phyloP scores from a whole-genome alignment of 2,797 vertebrate genomes.

The Pseudochirops corinnae region DNA sequence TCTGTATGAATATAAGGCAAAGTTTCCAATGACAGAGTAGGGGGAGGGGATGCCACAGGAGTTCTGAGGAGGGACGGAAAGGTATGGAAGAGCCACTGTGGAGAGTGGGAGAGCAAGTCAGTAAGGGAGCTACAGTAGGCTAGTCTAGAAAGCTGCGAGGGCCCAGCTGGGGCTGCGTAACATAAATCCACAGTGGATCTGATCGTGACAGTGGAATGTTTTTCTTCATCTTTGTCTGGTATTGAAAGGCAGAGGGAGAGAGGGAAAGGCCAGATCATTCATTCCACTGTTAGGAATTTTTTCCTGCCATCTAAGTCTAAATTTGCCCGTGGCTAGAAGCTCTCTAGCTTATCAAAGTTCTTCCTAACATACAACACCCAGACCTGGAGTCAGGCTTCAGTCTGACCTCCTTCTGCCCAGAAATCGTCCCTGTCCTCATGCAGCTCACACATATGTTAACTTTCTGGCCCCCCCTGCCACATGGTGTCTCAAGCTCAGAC shows the following conservation, averaged over 20 bases:
- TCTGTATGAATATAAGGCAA: background rate
- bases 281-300: background rate
- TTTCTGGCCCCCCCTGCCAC: background rate
- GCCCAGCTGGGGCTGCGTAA: background rate
- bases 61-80: background rate
- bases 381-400: background rate
- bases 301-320: background rate
- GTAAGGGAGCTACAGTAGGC: background rate
- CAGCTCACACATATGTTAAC: background rate
- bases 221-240: background rate
- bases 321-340: background rate
- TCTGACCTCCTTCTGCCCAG: background rate
- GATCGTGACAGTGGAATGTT: background rate
- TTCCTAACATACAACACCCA: background rate
- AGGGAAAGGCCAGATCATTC: background rate
- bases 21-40: background rate
- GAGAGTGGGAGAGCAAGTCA: background rate
- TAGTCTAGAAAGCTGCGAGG: background rate
- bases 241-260: background rate
- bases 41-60: background rate
- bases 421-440: background rate
- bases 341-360: background rate
- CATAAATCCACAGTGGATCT: background rate
- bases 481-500: background rate
- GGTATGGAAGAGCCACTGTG: background rate